phyloP scores from a whole-genome alignment of 2,113 vertebrate species.

The Arizona elegans region DNA sequence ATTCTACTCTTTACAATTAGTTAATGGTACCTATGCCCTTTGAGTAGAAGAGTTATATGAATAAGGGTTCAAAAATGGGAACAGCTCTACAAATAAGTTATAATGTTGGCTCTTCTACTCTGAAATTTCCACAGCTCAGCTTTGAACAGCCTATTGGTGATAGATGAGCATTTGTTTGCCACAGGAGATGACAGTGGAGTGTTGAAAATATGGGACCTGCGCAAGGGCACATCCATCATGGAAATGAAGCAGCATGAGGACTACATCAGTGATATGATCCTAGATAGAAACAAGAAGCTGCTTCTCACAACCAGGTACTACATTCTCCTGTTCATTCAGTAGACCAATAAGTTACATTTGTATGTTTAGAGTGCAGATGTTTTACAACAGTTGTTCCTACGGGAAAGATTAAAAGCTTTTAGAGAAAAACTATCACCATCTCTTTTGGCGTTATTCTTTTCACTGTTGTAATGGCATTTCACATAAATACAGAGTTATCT shows the following conservation, averaged over 20 bases:
- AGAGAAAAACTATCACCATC: background rate
- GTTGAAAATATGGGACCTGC: conserved; percentile 93
- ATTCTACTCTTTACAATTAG: background rate
- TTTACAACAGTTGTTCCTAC: background rate
- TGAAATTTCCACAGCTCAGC: conserved; percentile 61
- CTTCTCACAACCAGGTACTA: conserved; percentile 85
- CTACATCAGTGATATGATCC: conserved; percentile 86
- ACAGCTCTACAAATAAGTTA: background rate
- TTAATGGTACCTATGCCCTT: background rate
- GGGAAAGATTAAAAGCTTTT: background rate
- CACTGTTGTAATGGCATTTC: background rate
- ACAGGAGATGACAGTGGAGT: conserved; percentile 88
- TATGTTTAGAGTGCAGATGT: background rate
- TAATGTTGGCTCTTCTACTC: rapidly evolving
- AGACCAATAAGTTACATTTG: rapidly evolving
- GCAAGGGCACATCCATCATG: conserved; percentile 82
- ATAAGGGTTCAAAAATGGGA: background rate
- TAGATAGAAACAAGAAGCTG: conserved; percentile 83
- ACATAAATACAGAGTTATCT: background rate
- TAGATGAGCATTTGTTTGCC: conserved; percentile 86
- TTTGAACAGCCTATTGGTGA: conserved; percentile 85
- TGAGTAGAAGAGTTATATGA: background rate
- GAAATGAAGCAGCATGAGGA: conserved; percentile 92
- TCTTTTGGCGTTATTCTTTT: background rate
- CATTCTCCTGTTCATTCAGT: rapidly evolving